Evolutionary conservation across 2,113 vertebrate genomes (phyloP).

Genomic region (Scomber colias): DNA sequence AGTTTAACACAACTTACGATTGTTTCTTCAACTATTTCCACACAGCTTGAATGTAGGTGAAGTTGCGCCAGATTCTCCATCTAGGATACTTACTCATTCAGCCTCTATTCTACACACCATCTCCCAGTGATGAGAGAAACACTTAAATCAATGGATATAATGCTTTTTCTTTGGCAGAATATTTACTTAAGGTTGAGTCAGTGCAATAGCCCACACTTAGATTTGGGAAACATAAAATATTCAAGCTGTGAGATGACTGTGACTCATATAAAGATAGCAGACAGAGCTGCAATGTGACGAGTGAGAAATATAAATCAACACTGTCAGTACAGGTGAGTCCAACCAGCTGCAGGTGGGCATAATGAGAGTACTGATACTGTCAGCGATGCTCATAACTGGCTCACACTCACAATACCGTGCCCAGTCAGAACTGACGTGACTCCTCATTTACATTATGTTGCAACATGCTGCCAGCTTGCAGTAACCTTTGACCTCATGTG

Average conservation of each 20-base stretch:
- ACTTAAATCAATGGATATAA: background rate
- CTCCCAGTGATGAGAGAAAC: background rate
- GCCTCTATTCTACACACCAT: background rate
- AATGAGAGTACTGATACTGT: conserved; percentile 29
- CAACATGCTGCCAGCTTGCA: conserved; percentile 35
- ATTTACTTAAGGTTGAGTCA: background rate
- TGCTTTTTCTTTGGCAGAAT: background rate
- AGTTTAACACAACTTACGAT: too few relatives aligned
- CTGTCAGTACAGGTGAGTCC: conserved; percentile 24
- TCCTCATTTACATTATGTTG: conserved; percentile 48
- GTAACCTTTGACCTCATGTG: conserved; percentile 44
- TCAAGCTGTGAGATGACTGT: background rate
- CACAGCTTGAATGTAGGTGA: too few relatives aligned
- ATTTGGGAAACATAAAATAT: background rate
- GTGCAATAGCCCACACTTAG: background rate
- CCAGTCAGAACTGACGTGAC: conserved; percentile 17
- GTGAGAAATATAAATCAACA: background rate
- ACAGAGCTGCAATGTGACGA: background rate
- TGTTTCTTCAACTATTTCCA: too few relatives aligned
- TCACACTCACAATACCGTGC: conserved; percentile 23
- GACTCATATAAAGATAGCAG: background rate
- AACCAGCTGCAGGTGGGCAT: conserved; percentile 17
- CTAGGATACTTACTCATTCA: too few relatives aligned
- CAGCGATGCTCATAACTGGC: conserved; percentile 34
- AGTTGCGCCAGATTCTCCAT: too few relatives aligned